phyloP scores from a whole-genome alignment of 2,113 vertebrate genomes.

The Taurulus bubalis region DNA sequence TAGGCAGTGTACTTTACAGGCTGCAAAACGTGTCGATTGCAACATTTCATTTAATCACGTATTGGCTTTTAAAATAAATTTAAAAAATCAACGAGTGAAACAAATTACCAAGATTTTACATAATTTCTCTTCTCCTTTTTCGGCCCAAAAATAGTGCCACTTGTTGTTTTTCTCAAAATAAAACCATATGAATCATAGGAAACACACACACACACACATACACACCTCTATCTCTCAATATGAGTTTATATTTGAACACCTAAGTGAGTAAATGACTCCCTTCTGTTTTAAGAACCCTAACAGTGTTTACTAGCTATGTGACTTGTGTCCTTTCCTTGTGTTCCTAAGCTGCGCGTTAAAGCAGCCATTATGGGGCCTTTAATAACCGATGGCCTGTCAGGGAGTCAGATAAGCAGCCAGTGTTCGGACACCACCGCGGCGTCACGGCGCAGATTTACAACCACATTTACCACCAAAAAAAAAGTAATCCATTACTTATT shows the following conservation, averaged over 20 bases:
- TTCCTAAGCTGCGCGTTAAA: slow-evolving; percentile 74
- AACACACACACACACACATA: neutral
- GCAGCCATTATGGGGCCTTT: slow-evolving; percentile 77
- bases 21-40: neutral
- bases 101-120: neutral
- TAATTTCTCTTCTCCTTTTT: neutral
- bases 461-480: neutral
- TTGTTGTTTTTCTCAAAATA: neutral
- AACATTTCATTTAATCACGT: neutral
- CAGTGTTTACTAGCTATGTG: slow-evolving; percentile 18
- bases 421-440: slow-evolving; percentile 36
- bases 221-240: neutral
- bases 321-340: slow-evolving; percentile 59
- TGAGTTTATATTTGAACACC: neutral
- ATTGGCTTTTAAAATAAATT: neutral
- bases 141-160: neutral
- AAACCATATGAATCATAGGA: neutral
- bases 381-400: slow-evolving; percentile 77
- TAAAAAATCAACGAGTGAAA: neutral
- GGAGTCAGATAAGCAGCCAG: slow-evolving; percentile 72
- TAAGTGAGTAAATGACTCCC: slow-evolving; percentile 16
- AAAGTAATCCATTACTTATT: slow-evolving; percentile 31
- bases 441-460: slow-evolving; percentile 35
- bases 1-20: neutral
- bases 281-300: neutral